Evolutionary conservation across 2,888 invertebrate genomes (phyloP).

Genomic region (Drosophila nr. medialis): DNA sequence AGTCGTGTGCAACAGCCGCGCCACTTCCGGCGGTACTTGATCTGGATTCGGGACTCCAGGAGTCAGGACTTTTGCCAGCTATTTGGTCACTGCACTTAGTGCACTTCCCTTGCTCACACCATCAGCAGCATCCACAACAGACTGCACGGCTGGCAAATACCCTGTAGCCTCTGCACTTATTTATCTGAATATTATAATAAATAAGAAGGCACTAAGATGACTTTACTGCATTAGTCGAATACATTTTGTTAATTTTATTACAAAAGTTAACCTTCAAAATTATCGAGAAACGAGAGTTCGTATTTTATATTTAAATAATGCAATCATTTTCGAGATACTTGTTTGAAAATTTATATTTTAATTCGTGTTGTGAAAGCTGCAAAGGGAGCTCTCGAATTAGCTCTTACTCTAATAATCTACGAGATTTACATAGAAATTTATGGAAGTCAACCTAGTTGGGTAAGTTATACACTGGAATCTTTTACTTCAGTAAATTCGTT

Average conservation of each 20-base stretch:
- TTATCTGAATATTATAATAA: not conserved
- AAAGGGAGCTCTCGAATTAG: not conserved
- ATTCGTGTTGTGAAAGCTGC: not conserved
- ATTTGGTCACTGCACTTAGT: slow-evolving; percentile 76
- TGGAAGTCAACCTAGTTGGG: not conserved
- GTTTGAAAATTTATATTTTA: not conserved
- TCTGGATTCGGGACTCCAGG: slow-evolving; percentile 22
- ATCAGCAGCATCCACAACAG: slow-evolving; percentile 3
- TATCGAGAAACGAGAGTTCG: not conserved
- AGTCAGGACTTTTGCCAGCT: slow-evolving; percentile 46
- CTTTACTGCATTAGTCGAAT: not conserved
- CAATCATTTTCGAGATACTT: not conserved
- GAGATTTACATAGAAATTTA: not conserved
- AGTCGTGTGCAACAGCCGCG: slow-evolving; percentile 71
- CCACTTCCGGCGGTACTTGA: slow-evolving; percentile 63
- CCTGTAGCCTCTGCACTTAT: not conserved
- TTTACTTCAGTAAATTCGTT: too few species aligned
- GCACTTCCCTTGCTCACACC: slow-evolving; percentile 61
- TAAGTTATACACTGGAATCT: not conserved
- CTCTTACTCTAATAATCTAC: not conserved
- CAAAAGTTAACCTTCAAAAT: not conserved
- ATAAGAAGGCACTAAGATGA: not conserved
- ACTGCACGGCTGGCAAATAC: not conserved
- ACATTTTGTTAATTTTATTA: rapidly evolving
- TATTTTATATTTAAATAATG: not conserved